Evolutionary conservation across 1,140 invertebrate genomes (phyloP), one percentile per base, ranked within the genome.

Genomic region (Trissolcus basalis): DNA sequence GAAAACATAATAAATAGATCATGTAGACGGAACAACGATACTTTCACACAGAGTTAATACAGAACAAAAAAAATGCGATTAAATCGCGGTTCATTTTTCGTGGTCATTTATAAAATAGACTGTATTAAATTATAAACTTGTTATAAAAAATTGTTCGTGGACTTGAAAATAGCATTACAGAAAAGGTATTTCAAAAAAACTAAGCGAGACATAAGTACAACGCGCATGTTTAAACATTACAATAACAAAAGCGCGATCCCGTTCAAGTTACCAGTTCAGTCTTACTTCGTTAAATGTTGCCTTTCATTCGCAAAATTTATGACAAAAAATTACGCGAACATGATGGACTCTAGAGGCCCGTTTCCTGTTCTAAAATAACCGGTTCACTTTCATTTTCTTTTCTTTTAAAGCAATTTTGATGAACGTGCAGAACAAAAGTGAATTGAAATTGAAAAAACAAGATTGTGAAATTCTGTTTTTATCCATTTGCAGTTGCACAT

Each of bases 1-100:
- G 2, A 27, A 27, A 61, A 74, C 53, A 43, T 15, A 72, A 60
- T 73, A 73, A 73, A 73, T 65, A 72, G 65, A 60, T 73, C 61
- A 49, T 32, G 15, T 71, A 49, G n/a, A 39, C 53, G 48, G 59
- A 56, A 61, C 67, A 65, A 64, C 60, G 53, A 49, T 39, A 39
- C 41, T 43, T 51, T 64, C 58, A 32, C 35, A 70, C 33, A 50
- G 33, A n/a, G n/a, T n/a, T 54, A 15, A 41, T 48, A 59, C 32
- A 64, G 44, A 3, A 27, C 19, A 27, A 27, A 27, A 27, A 1
- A 27, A 27, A 14, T 15, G n/a, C 13, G 19, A 58, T 9, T 3
- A 51, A 36, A 41, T 43, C 49, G 4, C 10, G 43, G 27, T 27
- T 27, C 6, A n/a, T 27, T 27, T 27, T 27, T 6, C 19, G 6